phyloP scores from a whole-genome alignment of 92 coral and sea anemone species.

The Parazoanthus atlanticus region DNA sequence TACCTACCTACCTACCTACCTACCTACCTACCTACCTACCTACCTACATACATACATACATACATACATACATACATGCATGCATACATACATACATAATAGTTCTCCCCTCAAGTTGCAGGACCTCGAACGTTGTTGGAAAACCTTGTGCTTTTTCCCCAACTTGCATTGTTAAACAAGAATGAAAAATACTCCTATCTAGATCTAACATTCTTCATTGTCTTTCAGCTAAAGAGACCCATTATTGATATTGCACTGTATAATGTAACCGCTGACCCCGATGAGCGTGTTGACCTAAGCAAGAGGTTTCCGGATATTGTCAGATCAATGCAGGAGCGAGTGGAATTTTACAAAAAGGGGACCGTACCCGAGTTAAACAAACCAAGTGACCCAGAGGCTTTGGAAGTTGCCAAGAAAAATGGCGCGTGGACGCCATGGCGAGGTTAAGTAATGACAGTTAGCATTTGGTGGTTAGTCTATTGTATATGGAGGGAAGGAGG shows the following conservation, averaged over 20 bases:
- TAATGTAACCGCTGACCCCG: slow-evolving; percentile 86
- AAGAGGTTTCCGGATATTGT: slow-evolving; percentile 67
- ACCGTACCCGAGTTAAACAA: slow-evolving; percentile 66
- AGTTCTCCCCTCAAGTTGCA: neutral
- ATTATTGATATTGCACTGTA: slow-evolving; percentile 68
- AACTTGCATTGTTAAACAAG: neutral
- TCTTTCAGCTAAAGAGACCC: neutral
- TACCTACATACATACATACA: neutral
- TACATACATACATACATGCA: neutral
- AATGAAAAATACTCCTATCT: neutral
- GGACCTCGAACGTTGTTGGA: neutral
- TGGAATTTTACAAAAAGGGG: slow-evolving; percentile 57
- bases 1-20: too few species aligned
- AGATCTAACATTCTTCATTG: neutral
- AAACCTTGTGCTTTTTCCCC: too few species aligned
- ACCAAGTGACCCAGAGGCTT: slow-evolving; percentile 66
- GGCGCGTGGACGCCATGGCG: slow-evolving; percentile 84
- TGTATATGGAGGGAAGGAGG: too few species aligned
- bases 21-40: too few species aligned
- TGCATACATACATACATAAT: neutral
- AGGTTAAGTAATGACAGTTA: neutral
- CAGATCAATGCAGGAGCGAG: slow-evolving; percentile 56
- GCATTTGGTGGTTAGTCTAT: neutral
- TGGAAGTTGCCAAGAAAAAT: slow-evolving; percentile 53
- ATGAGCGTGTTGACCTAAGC: slow-evolving; percentile 71